Base-by-base conservation (phyloP, 2,113 vertebrate genomes). In the Clupea harengus region DNA sequence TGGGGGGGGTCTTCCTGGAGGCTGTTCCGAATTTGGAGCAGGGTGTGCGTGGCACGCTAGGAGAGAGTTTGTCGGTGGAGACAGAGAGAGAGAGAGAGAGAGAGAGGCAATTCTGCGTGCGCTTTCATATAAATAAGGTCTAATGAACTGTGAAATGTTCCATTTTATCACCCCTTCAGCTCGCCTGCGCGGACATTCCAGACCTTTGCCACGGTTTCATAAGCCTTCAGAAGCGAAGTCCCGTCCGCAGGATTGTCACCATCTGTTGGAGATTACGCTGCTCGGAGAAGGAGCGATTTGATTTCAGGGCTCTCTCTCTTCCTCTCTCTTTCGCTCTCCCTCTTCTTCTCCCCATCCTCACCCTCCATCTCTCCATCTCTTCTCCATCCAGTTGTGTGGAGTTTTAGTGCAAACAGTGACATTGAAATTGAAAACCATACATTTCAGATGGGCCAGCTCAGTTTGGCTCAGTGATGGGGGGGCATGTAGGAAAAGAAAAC, bases 201-300 rank as follows among this genome's bases (percentile, higher is more conserved):
- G 89, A 87, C 89, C 86, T 85, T 86, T 86, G 89, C 89, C 84
- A 64, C 84, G 82, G 87, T 91, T 92, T 90, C 86, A 89, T 88
- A 88, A 89, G 90, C 87, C 90, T 87, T 89, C 90, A 91, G 89
- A 92, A 93, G 92, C 88, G 81, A 90, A 93, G 93, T 91, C 84
- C 75, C 87, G 22, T 93, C 89, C 84, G 25, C 91, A 84, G 84
- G 88, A 89, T 91, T 86, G 88, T 91, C 89, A 84, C 93, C 94
- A 95, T 95, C 94, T 95, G 94, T 85, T 94, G 85, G 57, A 91
- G 91, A 93, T 95, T 95, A 93, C 49, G 84, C 90, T 81, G 88
- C 91, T 92, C 90, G 89, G 84, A 87, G 85, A 89, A 90, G 91
- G 88, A 89, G 89, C 89, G 85, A 91, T 94, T 93, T 90, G 91